These are phyloP conservation scores for Pantelozetes paolii DNA, from an alignment of 2,888 invertebrate genomes.

Conservation along the genomic window DNA sequence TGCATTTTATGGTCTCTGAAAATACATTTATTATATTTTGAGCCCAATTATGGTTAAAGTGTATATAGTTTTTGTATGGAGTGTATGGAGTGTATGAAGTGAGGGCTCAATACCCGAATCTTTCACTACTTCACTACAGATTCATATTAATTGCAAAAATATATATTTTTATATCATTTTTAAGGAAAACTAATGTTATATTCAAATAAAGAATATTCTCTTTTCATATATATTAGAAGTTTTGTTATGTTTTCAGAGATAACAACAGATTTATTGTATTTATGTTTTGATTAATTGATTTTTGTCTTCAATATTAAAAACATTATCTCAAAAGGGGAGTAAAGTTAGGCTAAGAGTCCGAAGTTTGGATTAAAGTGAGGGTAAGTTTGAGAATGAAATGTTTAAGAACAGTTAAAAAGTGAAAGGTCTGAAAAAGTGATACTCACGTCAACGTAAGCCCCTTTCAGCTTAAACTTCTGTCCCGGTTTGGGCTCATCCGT, in stretches of 20 bases:
- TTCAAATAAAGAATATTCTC: conserved; percentile 1
- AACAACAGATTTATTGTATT: conserved; percentile 25
- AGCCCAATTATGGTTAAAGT: no score
- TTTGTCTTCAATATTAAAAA: background rate
- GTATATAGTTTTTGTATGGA: no score
- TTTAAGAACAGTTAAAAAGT: conserved; percentile 21
- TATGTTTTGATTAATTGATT: conserved; percentile 21
- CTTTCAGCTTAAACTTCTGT: conserved; percentile 40
- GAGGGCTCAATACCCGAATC: background rate
- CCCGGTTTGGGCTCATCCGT: conserved; percentile 11
- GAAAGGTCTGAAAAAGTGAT: background rate
- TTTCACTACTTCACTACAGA: background rate
- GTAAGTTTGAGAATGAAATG: conserved; percentile 3
- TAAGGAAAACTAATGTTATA: conserved; percentile 10
- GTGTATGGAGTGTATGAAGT: no score
- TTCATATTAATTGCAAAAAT: background rate
- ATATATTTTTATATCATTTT: background rate
- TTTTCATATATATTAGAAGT: background rate
- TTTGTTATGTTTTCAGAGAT: background rate
- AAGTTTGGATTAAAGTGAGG: background rate
- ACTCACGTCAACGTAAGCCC: conserved; percentile 44
- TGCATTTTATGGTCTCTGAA: no score
- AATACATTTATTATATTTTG: no score
- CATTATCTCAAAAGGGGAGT: background rate
- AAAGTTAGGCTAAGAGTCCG: background rate